Conservation (phyloP, 2,888 invertebrate species). For the Dryadula phaetusa region DNA sequence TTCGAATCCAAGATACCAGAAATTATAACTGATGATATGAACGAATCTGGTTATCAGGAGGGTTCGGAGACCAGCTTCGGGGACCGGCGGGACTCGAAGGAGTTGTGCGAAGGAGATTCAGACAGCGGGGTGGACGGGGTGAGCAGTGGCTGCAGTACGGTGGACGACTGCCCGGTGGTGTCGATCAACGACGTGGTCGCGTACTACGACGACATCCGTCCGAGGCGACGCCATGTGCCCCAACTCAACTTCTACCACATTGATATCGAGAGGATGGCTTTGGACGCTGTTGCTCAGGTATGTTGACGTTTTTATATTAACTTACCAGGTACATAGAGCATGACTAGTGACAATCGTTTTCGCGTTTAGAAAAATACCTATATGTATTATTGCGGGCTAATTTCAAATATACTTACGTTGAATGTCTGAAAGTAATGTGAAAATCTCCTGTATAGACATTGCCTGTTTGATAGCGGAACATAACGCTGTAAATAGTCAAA, state of each 20-base stretch:
- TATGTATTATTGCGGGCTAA: no score
- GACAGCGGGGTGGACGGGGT: conserved; percentile 85
- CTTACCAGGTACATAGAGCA: no score
- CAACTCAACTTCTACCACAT: conserved; percentile 77
- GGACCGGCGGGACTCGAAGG: conserved; percentile 75
- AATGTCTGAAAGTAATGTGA: no score
- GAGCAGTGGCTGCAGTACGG: conserved; percentile 84
- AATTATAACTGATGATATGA: conserved; percentile 78
- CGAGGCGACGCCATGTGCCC: conserved; percentile 73
- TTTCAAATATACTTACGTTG: no score
- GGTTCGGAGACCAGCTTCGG: conserved; percentile 77
- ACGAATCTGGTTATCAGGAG: conserved; percentile 78
- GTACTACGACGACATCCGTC: conserved; percentile 77
- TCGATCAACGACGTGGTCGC: conserved; percentile 81
- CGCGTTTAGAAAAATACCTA: no score
- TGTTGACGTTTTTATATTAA: conserved; percentile 52
- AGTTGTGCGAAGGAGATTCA: conserved; percentile 76
- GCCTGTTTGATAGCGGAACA: not conserved
- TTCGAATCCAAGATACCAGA: conserved; percentile 77
- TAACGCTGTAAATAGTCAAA: not conserved
- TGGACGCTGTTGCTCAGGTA: conserved; percentile 74
- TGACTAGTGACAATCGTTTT: no score
- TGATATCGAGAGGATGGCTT: conserved; percentile 75
- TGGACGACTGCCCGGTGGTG: conserved; percentile 83
- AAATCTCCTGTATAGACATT: not conserved